phyloP scores from a whole-genome alignment of 2,113 vertebrate species.

The Pygoscelis adeliae region DNA sequence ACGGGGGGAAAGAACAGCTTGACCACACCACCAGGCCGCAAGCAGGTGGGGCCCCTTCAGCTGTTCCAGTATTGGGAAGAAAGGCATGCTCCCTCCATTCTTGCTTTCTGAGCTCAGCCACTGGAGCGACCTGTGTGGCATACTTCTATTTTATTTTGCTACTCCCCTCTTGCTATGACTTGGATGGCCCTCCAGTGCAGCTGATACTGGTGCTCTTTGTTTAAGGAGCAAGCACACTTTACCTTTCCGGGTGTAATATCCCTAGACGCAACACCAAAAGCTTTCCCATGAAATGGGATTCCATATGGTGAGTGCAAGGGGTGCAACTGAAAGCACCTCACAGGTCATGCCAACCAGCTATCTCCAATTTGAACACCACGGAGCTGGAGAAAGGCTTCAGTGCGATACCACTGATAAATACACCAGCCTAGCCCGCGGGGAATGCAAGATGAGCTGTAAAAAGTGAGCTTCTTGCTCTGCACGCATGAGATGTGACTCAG shows the following conservation, averaged over 20 bases:
- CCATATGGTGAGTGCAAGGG: rapidly evolving
- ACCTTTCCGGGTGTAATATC: no score
- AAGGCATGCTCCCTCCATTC: neutral
- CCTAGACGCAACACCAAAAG: neutral
- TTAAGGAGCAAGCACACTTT: neutral
- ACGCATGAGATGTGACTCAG: rapidly evolving
- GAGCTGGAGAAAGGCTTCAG: neutral
- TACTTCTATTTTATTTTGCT: no score
- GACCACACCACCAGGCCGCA: neutral
- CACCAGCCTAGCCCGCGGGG: no score
- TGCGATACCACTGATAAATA: neutral
- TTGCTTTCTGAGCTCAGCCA: neutral
- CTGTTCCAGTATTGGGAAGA: neutral
- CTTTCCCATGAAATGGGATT: neutral
- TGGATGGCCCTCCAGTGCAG: no score
- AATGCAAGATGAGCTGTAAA: neutral
- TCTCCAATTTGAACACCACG: neutral
- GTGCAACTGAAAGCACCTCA: neutral
- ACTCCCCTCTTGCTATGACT: neutral
- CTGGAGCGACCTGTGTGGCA: neutral
- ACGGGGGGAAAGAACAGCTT: neutral
- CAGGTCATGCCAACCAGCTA: neutral
- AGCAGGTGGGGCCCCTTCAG: neutral
- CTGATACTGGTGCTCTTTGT: neutral
- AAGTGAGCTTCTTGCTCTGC: neutral